Conservation (phyloP, 2,113 vertebrate species). For the Panthera uncia region DNA sequence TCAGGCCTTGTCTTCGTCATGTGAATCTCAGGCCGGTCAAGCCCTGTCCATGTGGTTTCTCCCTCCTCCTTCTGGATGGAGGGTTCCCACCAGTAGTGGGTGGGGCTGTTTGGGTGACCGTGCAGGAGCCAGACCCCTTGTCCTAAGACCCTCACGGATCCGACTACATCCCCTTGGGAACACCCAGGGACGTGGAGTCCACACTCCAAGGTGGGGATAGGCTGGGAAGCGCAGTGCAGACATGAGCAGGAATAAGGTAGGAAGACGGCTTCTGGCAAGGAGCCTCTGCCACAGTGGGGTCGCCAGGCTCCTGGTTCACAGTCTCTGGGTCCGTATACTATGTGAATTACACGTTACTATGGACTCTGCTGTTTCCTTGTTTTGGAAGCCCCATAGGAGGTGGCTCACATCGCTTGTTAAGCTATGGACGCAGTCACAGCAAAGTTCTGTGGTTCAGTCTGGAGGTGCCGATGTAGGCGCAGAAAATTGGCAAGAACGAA, state of each 20-base stretch:
- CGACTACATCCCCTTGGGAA: background rate
- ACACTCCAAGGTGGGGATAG: background rate
- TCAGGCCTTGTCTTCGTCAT: background rate
- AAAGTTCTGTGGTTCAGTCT: background rate
- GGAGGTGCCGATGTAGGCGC: background rate
- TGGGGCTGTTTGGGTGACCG: background rate
- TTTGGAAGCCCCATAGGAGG: background rate
- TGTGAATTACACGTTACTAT: background rate
- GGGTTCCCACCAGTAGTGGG: background rate
- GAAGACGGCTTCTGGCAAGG: too few relatives aligned
- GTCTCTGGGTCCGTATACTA: background rate
- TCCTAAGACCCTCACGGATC: background rate
- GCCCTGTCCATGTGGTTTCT: background rate
- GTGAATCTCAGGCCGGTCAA: background rate
- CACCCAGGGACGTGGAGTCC: too few relatives aligned
- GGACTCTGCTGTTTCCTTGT: background rate
- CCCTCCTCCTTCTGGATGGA: background rate
- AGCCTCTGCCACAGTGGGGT: too few relatives aligned
- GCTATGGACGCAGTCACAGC: background rate
- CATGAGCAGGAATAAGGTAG: background rate
- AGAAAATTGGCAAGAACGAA: background rate
- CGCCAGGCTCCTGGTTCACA: background rate
- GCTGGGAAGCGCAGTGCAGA: background rate
- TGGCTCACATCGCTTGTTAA: background rate
- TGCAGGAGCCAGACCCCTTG: background rate